Percentiles rank a stretch among this genome's conserved stretches.
Evolutionary conservation across 2,797 vertebrate genomes (phyloP).

Genomic region (Sebastes hubbsi): DNA sequence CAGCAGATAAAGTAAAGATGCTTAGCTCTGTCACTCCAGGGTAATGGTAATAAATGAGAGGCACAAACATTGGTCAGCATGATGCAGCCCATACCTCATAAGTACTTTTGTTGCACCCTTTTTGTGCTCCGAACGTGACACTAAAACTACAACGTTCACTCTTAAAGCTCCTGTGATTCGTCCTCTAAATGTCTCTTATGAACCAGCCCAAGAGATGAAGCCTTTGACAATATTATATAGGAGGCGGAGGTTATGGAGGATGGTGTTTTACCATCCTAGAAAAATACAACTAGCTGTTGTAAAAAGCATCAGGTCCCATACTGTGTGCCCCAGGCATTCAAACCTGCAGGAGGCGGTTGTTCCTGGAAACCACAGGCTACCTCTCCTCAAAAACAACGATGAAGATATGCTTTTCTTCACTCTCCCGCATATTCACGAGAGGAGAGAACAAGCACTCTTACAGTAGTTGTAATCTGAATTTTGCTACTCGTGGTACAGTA

Average conservation of each 20-base stretch:
- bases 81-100: not conserved
- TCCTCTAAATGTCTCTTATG: not conserved
- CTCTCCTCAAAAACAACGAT: not conserved
- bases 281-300: constrained; percentile 7
- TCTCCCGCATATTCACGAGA: not conserved
- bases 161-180: not conserved
- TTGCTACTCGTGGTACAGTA: not conserved
- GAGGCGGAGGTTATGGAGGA: not conserved
- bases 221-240: not conserved
- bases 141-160: not conserved
- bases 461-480: not conserved
- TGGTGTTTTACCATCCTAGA: not conserved
- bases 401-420: not conserved
- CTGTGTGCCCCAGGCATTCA: constrained; percentile 13
- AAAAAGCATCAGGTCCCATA: constrained; percentile 13
- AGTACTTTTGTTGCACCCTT: not conserved
- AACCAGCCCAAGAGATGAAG: not conserved
- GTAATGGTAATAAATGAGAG: not conserved
- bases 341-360: constrained; percentile 33
- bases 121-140: not conserved
- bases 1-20: no score
- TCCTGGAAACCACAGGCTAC: constrained; percentile 19
- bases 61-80: not conserved
- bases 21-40: not conserved
- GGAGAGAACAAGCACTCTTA: not conserved